These are phyloP conservation scores for Drosophila subpulchrella DNA, from an alignment of 1,140 invertebrate genomes.

Conservation along the genomic window DNA sequence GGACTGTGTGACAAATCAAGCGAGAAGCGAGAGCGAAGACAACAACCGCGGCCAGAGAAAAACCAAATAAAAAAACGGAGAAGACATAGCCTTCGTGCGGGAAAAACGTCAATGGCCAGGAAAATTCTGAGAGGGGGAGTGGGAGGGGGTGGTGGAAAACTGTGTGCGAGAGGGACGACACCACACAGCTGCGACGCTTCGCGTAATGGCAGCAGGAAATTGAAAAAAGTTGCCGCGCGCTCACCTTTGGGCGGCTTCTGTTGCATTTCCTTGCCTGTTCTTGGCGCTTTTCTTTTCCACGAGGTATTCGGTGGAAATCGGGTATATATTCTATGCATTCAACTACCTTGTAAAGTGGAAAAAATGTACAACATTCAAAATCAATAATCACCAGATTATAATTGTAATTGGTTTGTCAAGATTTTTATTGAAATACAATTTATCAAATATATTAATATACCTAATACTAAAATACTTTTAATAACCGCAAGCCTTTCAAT, in stretches of 20 bases:
- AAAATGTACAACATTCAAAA: too few relatives aligned
- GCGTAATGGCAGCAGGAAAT: slow-evolving; percentile 76
- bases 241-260: slow-evolving; percentile 48
- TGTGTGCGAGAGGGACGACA: not conserved
- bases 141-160: slow-evolving; percentile 4
- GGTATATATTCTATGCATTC: not conserved
- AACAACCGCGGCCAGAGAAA: slow-evolving; percentile 31
- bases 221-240: slow-evolving; percentile 61
- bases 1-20: slow-evolving; percentile 81
- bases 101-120: slow-evolving; percentile 76
- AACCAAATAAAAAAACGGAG: slow-evolving; percentile 9
- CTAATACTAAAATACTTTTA: too few relatives aligned
- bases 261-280: slow-evolving; percentile 44
- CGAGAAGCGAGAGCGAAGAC: slow-evolving; percentile 62
- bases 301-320: slow-evolving; percentile 7
- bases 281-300: slow-evolving; percentile 32
- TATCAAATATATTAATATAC: too few relatives aligned
- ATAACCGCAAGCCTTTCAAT: too few relatives aligned
- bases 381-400: too few relatives aligned
- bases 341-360: not conserved
- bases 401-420: too few relatives aligned
- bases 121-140: slow-evolving; percentile 33
- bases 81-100: slow-evolving; percentile 26
- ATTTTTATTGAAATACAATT: too few relatives aligned
- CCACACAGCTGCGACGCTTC: slow-evolving; percentile 28